Conservation (phyloP, 1,140 invertebrate species). For the Ganaspis sp. region DNA sequence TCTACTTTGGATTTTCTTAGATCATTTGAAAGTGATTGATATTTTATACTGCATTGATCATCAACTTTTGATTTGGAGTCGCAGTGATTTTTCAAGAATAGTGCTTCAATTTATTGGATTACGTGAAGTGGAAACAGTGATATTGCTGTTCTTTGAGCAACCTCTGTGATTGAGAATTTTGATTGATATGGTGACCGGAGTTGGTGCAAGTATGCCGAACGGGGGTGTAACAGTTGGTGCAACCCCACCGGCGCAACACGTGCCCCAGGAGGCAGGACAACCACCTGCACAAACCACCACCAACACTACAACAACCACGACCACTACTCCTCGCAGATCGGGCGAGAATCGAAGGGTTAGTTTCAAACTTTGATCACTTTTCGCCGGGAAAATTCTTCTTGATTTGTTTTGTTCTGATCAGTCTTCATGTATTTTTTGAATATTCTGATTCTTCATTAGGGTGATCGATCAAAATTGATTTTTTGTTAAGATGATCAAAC, state of each 20-base stretch:
- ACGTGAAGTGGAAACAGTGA: constrained; percentile 43
- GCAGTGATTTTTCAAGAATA: neutral
- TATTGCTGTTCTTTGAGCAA: neutral
- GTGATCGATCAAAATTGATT: no score
- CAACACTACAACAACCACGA: constrained; percentile 60
- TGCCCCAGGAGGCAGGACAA: constrained; percentile 74
- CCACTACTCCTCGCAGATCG: constrained; percentile 62
- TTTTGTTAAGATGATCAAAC: no score
- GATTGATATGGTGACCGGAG: constrained; percentile 72
- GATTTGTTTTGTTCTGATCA: neutral
- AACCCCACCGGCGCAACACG: constrained; percentile 72
- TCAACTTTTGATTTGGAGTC: neutral
- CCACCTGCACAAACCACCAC: constrained; percentile 69
- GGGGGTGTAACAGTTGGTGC: constrained; percentile 73
- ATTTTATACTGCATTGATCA: neutral
- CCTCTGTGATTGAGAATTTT: neutral
- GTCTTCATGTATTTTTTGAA: neutral
- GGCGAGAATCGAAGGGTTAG: constrained; percentile 75
- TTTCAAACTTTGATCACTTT: constrained; percentile 44
- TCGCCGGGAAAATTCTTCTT: neutral
- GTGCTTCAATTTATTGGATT: constrained; percentile 52
- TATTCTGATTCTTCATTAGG: no score
- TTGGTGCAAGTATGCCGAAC: constrained; percentile 73
- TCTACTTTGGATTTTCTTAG: neutral
- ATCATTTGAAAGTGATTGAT: neutral